phyloP scores from a whole-genome alignment of 64 coral and sea anemone species.

The Porites australiensis region DNA sequence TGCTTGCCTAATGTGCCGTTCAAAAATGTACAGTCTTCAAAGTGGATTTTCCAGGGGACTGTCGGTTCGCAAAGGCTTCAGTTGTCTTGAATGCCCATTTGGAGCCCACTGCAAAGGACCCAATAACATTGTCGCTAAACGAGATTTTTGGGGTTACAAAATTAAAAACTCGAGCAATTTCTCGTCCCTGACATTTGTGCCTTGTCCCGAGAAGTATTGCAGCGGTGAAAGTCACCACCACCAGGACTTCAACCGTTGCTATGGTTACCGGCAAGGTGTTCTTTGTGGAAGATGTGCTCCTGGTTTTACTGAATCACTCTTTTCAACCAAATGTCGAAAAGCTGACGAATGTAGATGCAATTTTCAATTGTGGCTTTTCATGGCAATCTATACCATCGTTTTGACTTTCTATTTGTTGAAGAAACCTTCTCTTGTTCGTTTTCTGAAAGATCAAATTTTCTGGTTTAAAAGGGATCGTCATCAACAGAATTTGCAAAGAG shows the following conservation, averaged over 20 bases:
- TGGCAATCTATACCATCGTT: constrained; percentile 1
- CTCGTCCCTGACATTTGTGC: not conserved
- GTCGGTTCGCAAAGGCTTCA: not conserved
- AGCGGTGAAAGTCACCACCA: not conserved
- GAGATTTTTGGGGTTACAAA: constrained; percentile 70
- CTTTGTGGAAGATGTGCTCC: constrained; percentile 52
- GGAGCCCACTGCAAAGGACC: constrained; percentile 54
- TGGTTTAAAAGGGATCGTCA: constrained; percentile 46
- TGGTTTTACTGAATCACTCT: constrained; percentile 60
- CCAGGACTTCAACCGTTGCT: constrained; percentile 56
- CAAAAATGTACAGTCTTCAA: constrained; percentile 66
- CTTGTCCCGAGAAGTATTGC: constrained; percentile 71
- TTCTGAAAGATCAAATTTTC: constrained; percentile 28
- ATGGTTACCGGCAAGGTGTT: constrained; percentile 43
- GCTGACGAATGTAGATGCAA: constrained; percentile 17
- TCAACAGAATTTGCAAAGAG: not conserved
- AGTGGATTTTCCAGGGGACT: constrained; percentile 45
- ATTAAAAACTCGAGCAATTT: not conserved
- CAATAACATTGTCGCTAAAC: constrained; percentile 27
- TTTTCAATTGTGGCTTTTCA: constrained; percentile 48
- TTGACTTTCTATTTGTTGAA: constrained; percentile 45
- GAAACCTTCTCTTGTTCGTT: constrained; percentile 30
- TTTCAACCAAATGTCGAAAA: constrained; percentile 39
- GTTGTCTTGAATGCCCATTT: constrained; percentile 55
- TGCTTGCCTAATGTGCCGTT: constrained; percentile 37